These are phyloP conservation scores for Leptosomus discolor DNA, from an alignment of 2,113 vertebrate genomes.

Conservation along the genomic window DNA sequence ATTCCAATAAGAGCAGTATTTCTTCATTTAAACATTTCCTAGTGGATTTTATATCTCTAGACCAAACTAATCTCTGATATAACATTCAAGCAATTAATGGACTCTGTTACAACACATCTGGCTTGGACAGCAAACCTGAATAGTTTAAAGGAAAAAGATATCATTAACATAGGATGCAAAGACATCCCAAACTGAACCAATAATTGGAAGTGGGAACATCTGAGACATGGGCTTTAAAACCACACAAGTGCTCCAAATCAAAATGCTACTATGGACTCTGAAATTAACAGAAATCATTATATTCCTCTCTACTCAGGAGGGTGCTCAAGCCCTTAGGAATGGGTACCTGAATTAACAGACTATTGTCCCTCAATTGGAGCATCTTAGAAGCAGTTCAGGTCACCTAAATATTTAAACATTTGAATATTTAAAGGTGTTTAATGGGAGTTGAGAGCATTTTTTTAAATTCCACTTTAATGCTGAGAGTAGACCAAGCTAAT, in stretches of 20 bases:
- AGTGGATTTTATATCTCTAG: not conserved
- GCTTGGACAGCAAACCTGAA: not conserved
- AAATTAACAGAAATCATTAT: not conserved
- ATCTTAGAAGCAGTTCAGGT: not conserved
- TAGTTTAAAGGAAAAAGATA: not conserved
- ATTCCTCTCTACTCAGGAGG: not conserved
- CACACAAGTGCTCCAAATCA: not conserved
- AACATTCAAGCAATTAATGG: not conserved
- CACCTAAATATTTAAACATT: slow-evolving; percentile 41
- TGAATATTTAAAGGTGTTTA: slow-evolving; percentile 40
- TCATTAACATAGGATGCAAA: not conserved
- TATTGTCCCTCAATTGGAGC: not conserved
- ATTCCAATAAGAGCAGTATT: not conserved
- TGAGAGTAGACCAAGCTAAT: not conserved
- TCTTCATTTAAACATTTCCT: not conserved
- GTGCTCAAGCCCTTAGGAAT: not conserved
- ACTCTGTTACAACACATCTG: not conserved
- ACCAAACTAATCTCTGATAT: not conserved
- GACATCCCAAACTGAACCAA: not conserved
- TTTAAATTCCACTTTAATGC: not conserved
- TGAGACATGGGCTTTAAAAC: not conserved
- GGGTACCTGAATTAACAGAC: not conserved
- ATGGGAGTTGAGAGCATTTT: not conserved
- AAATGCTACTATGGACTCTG: not conserved
- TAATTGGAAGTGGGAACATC: not conserved